A percentile compares a stretch with the other conserved stretches of the same genome.
Evolutionary conservation across 2,888 invertebrate species (phyloP).

Genomic region (Drosophila diplacantha): DNA sequence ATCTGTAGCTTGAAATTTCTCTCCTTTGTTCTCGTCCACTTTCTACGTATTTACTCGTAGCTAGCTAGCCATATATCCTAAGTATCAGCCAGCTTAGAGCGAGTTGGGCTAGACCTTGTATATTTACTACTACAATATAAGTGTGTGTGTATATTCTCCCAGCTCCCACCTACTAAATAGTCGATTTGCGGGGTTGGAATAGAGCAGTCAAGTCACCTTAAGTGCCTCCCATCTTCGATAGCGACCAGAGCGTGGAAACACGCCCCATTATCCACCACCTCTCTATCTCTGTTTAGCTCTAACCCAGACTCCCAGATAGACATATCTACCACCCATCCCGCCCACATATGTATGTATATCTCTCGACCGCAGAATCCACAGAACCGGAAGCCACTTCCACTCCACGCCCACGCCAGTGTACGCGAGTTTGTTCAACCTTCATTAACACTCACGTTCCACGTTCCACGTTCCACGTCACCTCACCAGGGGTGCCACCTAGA

Average conservation of each 20-base stretch:
- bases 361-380: slow-evolving; percentile 13
- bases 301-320: slow-evolving; percentile 21
- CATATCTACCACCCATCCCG: slow-evolving; percentile 19
- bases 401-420: slow-evolving; percentile 14
- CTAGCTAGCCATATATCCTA: slow-evolving; percentile 9
- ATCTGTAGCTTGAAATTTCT: slow-evolving; percentile 42
- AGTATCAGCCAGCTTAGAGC: slow-evolving; percentile 11
- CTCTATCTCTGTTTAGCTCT: slow-evolving; percentile 2
- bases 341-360: slow-evolving; percentile 17
- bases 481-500: slow-evolving; percentile 8
- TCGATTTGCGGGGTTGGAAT: slow-evolving; percentile 22
- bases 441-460: slow-evolving; percentile 3
- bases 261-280: slow-evolving; percentile 10
- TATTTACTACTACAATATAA: slow-evolving; percentile 2
- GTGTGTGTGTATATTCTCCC: slow-evolving; percentile 23
- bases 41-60: slow-evolving; percentile 27
- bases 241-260: slow-evolving; percentile 23
- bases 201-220: slow-evolving; percentile 20
- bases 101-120: slow-evolving; percentile 14
- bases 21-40: slow-evolving; percentile 26
- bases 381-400: slow-evolving; percentile 3
- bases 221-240: slow-evolving; percentile 16
- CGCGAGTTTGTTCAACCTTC: slow-evolving; percentile 22
- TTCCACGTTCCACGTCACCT: slow-evolving; percentile 3
- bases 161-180: background rate